These are phyloP conservation scores for Bucorvus abyssinicus DNA, from an alignment of 2,797 vertebrate species.

Conservation along the genomic window DNA sequence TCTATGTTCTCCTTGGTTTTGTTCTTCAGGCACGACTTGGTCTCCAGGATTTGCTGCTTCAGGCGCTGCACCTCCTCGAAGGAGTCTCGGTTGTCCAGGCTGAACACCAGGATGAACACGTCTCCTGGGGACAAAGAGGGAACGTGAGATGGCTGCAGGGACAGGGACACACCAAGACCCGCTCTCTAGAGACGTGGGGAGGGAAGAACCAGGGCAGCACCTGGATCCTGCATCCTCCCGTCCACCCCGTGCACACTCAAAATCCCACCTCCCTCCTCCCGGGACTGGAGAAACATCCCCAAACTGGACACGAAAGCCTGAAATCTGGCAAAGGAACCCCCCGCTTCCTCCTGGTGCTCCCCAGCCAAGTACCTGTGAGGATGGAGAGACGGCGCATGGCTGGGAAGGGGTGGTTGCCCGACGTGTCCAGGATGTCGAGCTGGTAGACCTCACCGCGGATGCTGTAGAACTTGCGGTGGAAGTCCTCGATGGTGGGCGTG, in stretches of 20 bases:
- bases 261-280: not conserved
- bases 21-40: slow-evolving; percentile 94
- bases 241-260: not conserved
- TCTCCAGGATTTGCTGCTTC: slow-evolving; percentile 94
- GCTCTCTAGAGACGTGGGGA: not conserved
- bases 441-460: slow-evolving; percentile 95
- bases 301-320: not conserved
- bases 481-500: slow-evolving; percentile 97
- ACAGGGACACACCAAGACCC: not conserved
- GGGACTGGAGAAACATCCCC: not conserved
- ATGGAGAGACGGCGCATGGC: slow-evolving; percentile 97
- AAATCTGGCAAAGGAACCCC: not conserved
- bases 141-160: not conserved
- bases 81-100: slow-evolving; percentile 93
- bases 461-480: slow-evolving; percentile 98
- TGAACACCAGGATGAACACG: slow-evolving; percentile 96
- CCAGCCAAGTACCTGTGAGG: slow-evolving; percentile 85
- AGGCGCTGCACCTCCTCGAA: slow-evolving; percentile 94
- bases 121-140: slow-evolving; percentile 80
- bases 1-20: slow-evolving; percentile 93
- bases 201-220: not conserved
- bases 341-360: not conserved
- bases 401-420: slow-evolving; percentile 95
- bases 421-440: slow-evolving; percentile 95
- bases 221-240: not conserved